A percentile compares a stretch with the other conserved stretches of the same genome.
phyloP scores from a whole-genome alignment of 1,140 invertebrate genomes.

The Archivesica marissinica region DNA sequence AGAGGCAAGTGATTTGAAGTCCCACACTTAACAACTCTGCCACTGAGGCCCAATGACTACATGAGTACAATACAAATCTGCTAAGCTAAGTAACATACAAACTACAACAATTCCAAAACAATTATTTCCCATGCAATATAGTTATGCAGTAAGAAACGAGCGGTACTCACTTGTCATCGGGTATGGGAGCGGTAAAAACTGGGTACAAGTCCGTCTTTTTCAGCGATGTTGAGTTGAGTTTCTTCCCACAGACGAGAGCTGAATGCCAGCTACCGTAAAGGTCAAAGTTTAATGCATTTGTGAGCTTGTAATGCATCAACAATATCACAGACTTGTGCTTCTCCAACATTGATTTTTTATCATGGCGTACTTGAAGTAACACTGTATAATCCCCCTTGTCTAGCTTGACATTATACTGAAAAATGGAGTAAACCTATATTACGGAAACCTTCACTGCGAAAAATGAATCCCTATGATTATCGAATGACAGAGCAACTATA shows the following conservation, averaged over 20 bases:
- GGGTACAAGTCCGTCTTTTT: constrained; percentile 88
- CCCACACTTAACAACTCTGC: too few relatives aligned
- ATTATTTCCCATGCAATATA: neutral
- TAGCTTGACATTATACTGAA: constrained; percentile 93
- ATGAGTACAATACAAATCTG: too few relatives aligned
- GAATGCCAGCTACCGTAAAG: constrained; percentile 88
- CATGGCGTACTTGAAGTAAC: constrained; percentile 94
- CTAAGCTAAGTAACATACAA: too few relatives aligned
- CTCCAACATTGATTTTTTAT: constrained; percentile 94
- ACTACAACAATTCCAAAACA: neutral
- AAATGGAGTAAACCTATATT: too few relatives aligned
- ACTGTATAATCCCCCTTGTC: constrained; percentile 98
- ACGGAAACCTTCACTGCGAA: too few relatives aligned
- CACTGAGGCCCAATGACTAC: too few relatives aligned
- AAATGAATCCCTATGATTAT: too few relatives aligned
- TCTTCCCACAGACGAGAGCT: constrained; percentile 89
- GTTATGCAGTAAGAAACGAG: too few relatives aligned
- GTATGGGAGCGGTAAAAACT: constrained; percentile 90
- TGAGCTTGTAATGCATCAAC: constrained; percentile 91
- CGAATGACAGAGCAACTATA: too few relatives aligned
- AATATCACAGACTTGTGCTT: constrained; percentile 91
- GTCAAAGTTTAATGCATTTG: constrained; percentile 89
- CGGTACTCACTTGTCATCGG: constrained; percentile 90
- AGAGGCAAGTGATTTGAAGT: too few relatives aligned
- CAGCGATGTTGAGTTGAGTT: constrained; percentile 88